Conservation (phyloP, 2,888 invertebrate species). For the Arge pagana region DNA sequence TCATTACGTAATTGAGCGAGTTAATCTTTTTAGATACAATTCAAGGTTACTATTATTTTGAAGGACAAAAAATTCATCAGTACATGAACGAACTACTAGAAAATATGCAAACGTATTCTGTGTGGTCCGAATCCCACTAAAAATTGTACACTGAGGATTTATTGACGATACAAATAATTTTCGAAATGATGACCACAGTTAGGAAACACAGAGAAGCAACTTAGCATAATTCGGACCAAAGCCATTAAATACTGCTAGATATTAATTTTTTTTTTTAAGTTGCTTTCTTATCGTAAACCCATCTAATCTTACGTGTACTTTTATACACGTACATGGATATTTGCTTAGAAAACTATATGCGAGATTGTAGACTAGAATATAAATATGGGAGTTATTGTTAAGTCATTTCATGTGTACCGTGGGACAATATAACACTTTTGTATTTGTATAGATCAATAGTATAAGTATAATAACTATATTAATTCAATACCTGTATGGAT, state of each 20-base stretch:
- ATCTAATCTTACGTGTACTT: constrained; percentile 43
- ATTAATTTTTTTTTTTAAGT: constrained; percentile 32
- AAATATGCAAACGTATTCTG: constrained; percentile 12
- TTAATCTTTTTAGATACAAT: too few relatives aligned
- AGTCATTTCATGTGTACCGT: constrained; percentile 49
- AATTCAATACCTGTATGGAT: constrained; percentile 31
- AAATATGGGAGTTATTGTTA: constrained; percentile 37
- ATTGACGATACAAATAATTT: too few relatives aligned
- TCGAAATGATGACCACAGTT: not conserved
- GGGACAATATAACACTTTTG: constrained; percentile 55
- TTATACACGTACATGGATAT: constrained; percentile 38
- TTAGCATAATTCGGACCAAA: constrained; percentile 27
- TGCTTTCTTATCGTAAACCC: constrained; percentile 35
- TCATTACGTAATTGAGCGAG: too few relatives aligned
- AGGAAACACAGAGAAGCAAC: constrained; percentile 19
- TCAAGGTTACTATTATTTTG: too few relatives aligned
- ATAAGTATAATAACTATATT: constrained; percentile 27
- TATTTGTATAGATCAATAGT: constrained; percentile 41
- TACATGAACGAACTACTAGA: not conserved
- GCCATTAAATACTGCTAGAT: constrained; percentile 26
- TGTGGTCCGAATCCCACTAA: constrained; percentile 19
- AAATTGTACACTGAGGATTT: too few relatives aligned
- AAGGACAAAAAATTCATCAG: too few relatives aligned
- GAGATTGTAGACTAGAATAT: constrained; percentile 36
- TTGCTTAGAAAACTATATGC: constrained; percentile 42